Conservation (phyloP, 2,113 vertebrate species). For the Epinephelus cyanopodus region DNA sequence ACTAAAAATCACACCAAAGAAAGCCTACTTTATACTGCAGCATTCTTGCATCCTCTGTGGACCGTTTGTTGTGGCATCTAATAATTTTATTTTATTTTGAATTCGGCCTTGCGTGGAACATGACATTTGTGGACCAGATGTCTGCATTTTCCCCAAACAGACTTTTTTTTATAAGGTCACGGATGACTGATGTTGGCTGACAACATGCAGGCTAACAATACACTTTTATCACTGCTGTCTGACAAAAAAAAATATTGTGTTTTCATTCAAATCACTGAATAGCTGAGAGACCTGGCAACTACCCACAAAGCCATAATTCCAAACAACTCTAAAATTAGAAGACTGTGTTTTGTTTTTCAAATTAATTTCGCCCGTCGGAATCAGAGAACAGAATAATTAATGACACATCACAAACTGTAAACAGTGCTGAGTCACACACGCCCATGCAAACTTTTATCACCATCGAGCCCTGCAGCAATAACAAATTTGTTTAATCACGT, state of each 20-base stretch:
- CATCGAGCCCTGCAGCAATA: conserved; percentile 51
- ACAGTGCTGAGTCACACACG: conserved; percentile 47
- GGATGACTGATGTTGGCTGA: conserved; percentile 51
- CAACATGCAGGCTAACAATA: conserved; percentile 56
- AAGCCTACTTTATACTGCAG: conserved; percentile 27
- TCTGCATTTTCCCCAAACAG: conserved; percentile 48
- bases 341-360: conserved; percentile 33
- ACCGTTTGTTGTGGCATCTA: conserved; percentile 68
- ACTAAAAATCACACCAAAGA: conserved; percentile 41
- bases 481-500: conserved; percentile 65
- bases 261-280: conserved; percentile 45
- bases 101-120: conserved; percentile 52
- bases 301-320: conserved; percentile 11
- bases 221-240: conserved; percentile 52
- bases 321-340: conserved; percentile 43
- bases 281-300: conserved; percentile 35
- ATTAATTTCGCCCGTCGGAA: conserved; percentile 31
- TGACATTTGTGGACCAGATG: conserved; percentile 83
- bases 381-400: conserved; percentile 54
- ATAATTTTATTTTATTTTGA: conserved; percentile 61
- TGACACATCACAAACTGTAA: conserved; percentile 52
- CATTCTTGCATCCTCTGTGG: conserved; percentile 27
- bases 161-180: conserved; percentile 62
- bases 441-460: conserved; percentile 49
- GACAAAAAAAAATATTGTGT: conserved; percentile 37